Base-by-base conservation (phyloP, 2,113 vertebrate species). In the Psettodes erumei region DNA sequence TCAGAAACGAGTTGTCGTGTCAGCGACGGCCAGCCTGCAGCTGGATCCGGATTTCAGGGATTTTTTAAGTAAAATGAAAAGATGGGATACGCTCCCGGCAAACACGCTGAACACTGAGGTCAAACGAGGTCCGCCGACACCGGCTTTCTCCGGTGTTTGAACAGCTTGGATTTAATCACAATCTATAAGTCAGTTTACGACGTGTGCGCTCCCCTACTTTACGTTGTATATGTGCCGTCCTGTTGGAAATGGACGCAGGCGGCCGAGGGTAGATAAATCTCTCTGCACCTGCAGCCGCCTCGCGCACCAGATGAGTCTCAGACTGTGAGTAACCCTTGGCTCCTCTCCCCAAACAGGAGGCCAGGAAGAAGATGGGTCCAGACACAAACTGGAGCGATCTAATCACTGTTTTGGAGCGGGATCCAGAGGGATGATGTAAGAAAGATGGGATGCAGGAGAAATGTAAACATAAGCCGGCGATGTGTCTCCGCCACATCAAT, bases 341-440 rank as follows among this genome's bases (percentile, higher is more conserved):
- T 51, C 63, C n/a, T 6, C 45, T 70, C 37, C 32, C 32, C 1
- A n/a, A n/a, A 67, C 58, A 45, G 40, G 30, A 45, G 33, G 58
- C 53, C 65, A 76, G 68, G 1, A 79, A 47, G 48, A 48, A 55
- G 72, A 82, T 61, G 40, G 6, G 59, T 56, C 28, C 71, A 67
- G 61, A 65, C 61, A 51, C 48, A 83, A 63, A 63, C 53, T 56
- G 67, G 50, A 81, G 63, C 21, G 2, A n/a, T 45, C 61, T 77
- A 81, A 81, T 81, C 80, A 68, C 68, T 87, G 72, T 80, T 77
- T 77, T 81, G 70, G 69, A 62, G 43, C 37, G 40, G 42, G 66
- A 71, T 80, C 72, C 75, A 80, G 63, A 55, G 38, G 33, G 32
- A 75, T 84, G 62, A 81, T 62, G 75, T 77, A 68, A 86, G 61